phyloP scores from a whole-genome alignment of 2,113 vertebrate genomes.

The Physeter macrocephalus region DNA sequence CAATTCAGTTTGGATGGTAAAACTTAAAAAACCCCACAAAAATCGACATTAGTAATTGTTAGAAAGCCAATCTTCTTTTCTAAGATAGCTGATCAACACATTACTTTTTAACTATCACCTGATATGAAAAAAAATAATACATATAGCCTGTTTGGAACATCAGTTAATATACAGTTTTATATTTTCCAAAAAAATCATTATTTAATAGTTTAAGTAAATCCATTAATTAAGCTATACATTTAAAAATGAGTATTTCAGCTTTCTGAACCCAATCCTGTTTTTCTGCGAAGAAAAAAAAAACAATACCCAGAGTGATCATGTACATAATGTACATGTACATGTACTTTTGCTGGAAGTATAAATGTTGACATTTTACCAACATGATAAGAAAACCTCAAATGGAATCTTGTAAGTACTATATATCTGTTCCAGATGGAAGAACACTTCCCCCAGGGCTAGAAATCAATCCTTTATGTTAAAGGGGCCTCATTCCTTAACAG shows the following conservation, averaged over 20 bases:
- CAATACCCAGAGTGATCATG: conserved; percentile 59
- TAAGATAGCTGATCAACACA: conserved; percentile 62
- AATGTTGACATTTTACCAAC: conserved; percentile 2
- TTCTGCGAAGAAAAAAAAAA: conserved; percentile 57
- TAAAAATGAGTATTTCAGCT: conserved; percentile 33
- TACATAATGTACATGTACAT: conserved; percentile 47
- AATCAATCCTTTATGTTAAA: conserved; percentile 25
- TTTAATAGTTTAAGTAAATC: conserved; percentile 18
- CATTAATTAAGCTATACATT: conserved; percentile 6
- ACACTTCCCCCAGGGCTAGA: not conserved
- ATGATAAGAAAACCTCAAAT: not conserved
- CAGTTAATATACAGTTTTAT: not conserved
- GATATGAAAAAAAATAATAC: conserved; percentile 53
- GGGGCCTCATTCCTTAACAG: not conserved
- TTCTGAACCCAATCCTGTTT: conserved; percentile 36
- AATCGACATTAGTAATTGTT: conserved; percentile 52
- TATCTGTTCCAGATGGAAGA: not conserved
- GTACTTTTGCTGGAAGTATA: conserved; percentile 25
- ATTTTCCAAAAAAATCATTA: conserved; percentile 8
- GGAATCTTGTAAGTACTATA: conserved; percentile 15
- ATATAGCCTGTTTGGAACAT: conserved; percentile 51
- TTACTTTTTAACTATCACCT: conserved; percentile 70
- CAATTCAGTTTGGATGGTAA: conserved; percentile 66
- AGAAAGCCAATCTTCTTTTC: conserved; percentile 52
- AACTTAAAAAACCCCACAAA: conserved; percentile 25